These are phyloP conservation scores for Digitonthophagus gazella DNA, from an alignment of 2,888 invertebrate genomes.

Conservation along the genomic window DNA sequence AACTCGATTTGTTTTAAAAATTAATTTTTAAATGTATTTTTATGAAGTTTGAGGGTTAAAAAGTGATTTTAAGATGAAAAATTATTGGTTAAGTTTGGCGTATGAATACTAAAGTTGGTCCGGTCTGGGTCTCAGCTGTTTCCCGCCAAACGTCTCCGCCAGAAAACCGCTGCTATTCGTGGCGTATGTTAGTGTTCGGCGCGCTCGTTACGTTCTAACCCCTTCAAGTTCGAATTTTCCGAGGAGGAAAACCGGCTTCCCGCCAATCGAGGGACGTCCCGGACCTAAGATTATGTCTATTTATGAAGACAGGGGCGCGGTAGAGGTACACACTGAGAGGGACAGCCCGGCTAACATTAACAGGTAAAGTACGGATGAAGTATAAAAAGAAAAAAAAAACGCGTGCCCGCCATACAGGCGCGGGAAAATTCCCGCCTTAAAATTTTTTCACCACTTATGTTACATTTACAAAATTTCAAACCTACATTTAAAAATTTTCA, in stretches of 20 bases:
- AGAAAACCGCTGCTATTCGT: conserved; percentile 60
- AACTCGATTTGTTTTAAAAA: not conserved
- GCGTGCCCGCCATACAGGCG: too few relatives aligned
- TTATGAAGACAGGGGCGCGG: conserved; percentile 55
- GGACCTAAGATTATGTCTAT: conserved; percentile 53
- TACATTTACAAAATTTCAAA: conserved; percentile 6
- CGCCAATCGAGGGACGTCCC: conserved; percentile 26
- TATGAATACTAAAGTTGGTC: conserved; percentile 50
- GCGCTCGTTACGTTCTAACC: conserved; percentile 42
- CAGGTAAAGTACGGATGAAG: too few relatives aligned
- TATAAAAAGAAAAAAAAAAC: too few relatives aligned
- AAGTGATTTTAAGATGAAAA: not conserved
- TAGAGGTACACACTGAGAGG: conserved; percentile 56
- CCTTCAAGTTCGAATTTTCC: conserved; percentile 18
- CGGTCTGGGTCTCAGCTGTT: conserved; percentile 61
- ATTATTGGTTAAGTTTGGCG: conserved; percentile 36
- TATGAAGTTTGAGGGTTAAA: not conserved
- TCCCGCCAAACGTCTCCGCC: conserved; percentile 68
- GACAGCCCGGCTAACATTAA: conserved; percentile 53
- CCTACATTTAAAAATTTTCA: conserved; percentile 27
- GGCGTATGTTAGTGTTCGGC: conserved; percentile 54
- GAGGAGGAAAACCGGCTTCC: conserved; percentile 18
- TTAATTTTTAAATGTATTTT: not conserved
- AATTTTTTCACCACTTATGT: conserved; percentile 3
- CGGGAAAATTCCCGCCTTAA: too few relatives aligned